Base-by-base conservation (phyloP, 2,113 vertebrate species). In the Paracyprichromis sp. region DNA sequence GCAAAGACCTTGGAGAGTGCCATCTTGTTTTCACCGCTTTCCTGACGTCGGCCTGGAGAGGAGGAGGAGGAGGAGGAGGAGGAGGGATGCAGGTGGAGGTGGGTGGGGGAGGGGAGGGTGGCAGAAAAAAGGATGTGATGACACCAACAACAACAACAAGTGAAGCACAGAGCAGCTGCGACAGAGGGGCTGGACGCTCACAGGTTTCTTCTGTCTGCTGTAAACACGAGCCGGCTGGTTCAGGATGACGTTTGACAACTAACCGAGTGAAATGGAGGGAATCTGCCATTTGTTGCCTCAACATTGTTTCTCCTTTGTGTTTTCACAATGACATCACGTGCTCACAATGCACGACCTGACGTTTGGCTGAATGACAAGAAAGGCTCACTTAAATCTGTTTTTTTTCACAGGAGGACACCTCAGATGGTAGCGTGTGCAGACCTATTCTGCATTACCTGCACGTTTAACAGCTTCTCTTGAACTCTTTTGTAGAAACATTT, bases 21-120 rank as follows among this genome's bases (percentile, higher is more conserved):
- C 95, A 95, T 95, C 96, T 96, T 95, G 96, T 96, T 97, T 90
- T 96, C 96, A 78, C 92, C 94, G 38, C 94, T 94, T 88, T 96
- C 96, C 87, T 96, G 96, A 19, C 95, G 96, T 81, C 95, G 96
- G 95, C 95, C 96, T 97, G 94, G 89, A 93, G 92, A 90, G 84
- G 89, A 81, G 82, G 71, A 78, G 61, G 31, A 7, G 24, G 29
- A 7, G 24, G 29, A 2, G 29, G 79, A 53, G 87, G 36, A 24
- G 66, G 83, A 71, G 87, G 90, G 83, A 89, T 71, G 86, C 47
- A 71, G 80, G 79, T 76, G 90, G 89, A 52, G 63, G 76, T 61
- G 91, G 83, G 66, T 2, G 13, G 40, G 66, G 40, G 71, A 7
- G 26, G 56, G 40, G 56, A 69, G 81, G 87, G 83, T 63, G 89